Conservation (phyloP, 2,888 invertebrate genomes). For the Acanthosepion esculentum region DNA sequence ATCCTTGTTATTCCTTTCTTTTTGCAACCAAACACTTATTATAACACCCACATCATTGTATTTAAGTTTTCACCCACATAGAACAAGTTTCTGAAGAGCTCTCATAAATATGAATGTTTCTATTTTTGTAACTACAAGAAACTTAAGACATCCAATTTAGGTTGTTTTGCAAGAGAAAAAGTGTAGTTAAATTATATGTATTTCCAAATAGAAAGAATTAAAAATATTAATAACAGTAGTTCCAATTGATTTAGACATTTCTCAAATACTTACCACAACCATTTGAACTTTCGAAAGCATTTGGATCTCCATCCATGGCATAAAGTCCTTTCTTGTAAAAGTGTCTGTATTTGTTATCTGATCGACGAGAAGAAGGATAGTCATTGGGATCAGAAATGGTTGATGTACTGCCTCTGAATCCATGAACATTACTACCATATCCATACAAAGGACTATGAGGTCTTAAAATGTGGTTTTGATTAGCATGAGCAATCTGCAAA, state of each 20-base stretch:
- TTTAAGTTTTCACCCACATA: no score
- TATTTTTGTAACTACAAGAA: no score
- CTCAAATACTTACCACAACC: slow-evolving; percentile 10
- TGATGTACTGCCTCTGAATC: slow-evolving; percentile 15
- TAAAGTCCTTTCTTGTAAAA: slow-evolving; percentile 36
- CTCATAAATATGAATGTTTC: no score
- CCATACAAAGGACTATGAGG: background rate
- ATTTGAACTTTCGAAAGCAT: slow-evolving; percentile 41
- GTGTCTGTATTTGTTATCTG: slow-evolving; percentile 37
- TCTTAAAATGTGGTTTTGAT: background rate
- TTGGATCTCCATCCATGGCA: slow-evolving; percentile 43
- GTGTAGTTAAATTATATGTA: no score
- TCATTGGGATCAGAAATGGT: slow-evolving; percentile 10
- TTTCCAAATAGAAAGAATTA: no score
- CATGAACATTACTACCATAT: background rate
- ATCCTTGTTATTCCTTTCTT: no score
- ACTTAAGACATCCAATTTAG: no score
- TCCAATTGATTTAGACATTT: background rate
- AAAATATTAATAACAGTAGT: no score
- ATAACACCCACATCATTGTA: no score
- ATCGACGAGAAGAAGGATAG: background rate
- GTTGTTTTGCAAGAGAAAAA: no score
- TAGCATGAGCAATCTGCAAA: background rate
- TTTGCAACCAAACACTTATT: no score
- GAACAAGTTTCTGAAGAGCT: no score